Evolutionary conservation across 37 sponge, comb jelly and placozoan species (phyloP).

Genomic region (Aphrocallistes beatrix): DNA sequence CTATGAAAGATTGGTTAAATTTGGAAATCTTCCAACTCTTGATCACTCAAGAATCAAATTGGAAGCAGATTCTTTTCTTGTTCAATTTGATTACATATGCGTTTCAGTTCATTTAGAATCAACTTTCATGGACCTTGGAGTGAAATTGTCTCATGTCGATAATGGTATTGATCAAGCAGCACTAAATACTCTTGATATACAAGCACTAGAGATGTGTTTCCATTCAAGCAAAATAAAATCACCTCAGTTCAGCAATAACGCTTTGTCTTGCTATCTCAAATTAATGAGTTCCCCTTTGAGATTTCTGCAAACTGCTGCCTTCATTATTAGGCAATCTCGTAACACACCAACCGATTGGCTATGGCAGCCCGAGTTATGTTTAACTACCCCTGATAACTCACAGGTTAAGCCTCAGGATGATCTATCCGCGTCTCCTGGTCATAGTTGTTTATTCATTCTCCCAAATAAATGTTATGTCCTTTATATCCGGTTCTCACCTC

Average conservation of each 20-base stretch:
- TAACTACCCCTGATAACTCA: background rate
- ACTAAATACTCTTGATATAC: background rate
- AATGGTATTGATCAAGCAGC: background rate
- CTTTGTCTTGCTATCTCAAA: background rate
- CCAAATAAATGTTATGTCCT: background rate
- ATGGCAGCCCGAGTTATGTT: background rate
- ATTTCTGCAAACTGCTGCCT: background rate
- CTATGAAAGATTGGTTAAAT: background rate
- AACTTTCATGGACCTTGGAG: conserved; percentile 3
- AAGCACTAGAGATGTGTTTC: background rate
- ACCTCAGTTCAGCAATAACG: background rate
- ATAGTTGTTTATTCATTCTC: background rate
- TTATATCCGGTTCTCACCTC: background rate
- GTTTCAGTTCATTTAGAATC: background rate
- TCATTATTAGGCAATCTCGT: background rate
- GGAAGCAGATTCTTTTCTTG: background rate
- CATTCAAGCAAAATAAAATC: background rate
- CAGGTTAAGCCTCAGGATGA: background rate
- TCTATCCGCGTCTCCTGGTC: background rate
- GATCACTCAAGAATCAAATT: background rate
- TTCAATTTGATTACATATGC: background rate
- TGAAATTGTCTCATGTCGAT: background rate
- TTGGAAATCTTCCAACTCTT: background rate
- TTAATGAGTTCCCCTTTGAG: background rate
- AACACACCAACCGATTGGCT: background rate